Evolutionary conservation across 2,797 vertebrate genomes (phyloP).

Genomic region (Malurus leucopterus): DNA sequence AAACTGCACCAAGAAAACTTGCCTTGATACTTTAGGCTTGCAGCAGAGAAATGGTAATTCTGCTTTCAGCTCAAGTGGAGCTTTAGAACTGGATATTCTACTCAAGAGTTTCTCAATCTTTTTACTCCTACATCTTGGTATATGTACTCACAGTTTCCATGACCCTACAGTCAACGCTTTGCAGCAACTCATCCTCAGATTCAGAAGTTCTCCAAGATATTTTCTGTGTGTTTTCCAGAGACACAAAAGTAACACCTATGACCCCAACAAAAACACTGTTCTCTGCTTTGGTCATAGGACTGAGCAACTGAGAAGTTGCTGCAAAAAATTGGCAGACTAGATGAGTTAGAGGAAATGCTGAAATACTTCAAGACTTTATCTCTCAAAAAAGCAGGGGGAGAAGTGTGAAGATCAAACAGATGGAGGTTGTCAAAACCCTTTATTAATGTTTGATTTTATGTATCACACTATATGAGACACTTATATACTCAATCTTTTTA

Average conservation of each 20-base stretch:
- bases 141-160: conserved; percentile 2
- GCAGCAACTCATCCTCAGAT: background rate
- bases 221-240: background rate
- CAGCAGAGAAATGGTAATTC: background rate
- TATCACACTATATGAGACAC: conserved; percentile 14
- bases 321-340: background rate
- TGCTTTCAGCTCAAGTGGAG: conserved; percentile 17
- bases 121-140: background rate
- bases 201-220: background rate
- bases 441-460: conserved; percentile 56
- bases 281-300: background rate
- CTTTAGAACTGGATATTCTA: background rate
- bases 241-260: background rate
- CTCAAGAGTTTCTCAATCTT: conserved; percentile 8
- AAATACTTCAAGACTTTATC: conserved; percentile 34
- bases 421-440: conserved; percentile 53
- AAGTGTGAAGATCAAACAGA: conserved; percentile 56
- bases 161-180: background rate
- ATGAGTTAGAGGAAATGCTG: conserved; percentile 21
- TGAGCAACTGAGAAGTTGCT: conserved; percentile 3
- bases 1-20: background rate
- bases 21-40: background rate
- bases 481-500: conserved; percentile 37
- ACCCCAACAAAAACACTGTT: background rate
- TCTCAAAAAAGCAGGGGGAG: conserved; percentile 25